phyloP scores from a whole-genome alignment of 2,113 vertebrate species.

The Machaerirhynchus nigripectus region DNA sequence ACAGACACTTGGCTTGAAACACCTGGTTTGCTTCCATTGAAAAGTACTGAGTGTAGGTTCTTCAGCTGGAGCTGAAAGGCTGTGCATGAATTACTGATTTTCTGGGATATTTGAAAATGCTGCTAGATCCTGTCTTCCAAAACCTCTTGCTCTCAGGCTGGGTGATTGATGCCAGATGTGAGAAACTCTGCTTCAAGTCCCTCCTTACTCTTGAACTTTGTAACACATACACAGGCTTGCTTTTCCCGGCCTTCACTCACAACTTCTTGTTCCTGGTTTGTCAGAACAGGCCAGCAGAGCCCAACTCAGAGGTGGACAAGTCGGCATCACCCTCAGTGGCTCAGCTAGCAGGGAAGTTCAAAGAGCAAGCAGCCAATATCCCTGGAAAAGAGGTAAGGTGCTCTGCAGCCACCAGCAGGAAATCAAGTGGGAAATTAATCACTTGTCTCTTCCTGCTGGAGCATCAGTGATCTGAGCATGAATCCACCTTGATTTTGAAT shows the following conservation, averaged over 20 bases:
- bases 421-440: neutral
- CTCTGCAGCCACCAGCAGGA: neutral
- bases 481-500: neutral
- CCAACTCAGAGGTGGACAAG: slow-evolving; percentile 58
- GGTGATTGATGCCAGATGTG: slow-evolving; percentile 34
- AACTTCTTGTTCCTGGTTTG: neutral
- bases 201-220: slow-evolving; percentile 11
- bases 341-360: slow-evolving; percentile 76
- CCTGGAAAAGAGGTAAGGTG: slow-evolving; percentile 75
- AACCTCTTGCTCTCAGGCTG: neutral
- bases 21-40: neutral
- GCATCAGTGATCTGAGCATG: neutral
- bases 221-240: neutral
- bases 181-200: neutral
- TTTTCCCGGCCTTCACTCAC: slow-evolving; percentile 19
- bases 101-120: neutral
- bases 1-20: neutral
- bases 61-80: neutral
- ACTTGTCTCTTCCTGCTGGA: neutral
- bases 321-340: slow-evolving; percentile 71
- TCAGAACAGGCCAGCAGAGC: slow-evolving; percentile 69
- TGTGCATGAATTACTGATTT: neutral
- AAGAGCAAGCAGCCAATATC: slow-evolving; percentile 64
- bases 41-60: neutral
- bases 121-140: neutral